A percentile compares a stretch with the other conserved stretches of the same genome.
These are phyloP conservation scores for Corydoras sp. DNA, from an alignment of 2,113 vertebrate genomes.

Conservation along the genomic window DNA sequence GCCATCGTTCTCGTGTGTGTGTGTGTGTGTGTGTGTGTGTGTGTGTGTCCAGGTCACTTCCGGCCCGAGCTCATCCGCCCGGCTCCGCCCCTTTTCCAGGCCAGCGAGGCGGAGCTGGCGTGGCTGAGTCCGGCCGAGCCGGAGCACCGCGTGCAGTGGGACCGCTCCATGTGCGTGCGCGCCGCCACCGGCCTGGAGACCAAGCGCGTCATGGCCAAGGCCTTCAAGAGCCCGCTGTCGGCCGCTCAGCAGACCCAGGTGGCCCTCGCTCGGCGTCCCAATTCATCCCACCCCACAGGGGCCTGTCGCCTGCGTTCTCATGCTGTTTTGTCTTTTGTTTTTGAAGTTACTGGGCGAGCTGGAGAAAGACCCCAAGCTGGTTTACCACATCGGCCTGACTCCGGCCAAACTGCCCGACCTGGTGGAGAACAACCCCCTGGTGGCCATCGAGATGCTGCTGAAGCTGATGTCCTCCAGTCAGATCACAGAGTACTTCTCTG, in stretches of 20 bases:
- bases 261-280: not conserved
- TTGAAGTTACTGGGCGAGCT: conserved; percentile 87
- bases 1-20: not conserved
- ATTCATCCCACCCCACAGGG: too few species aligned
- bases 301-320: not conserved
- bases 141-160: conserved; percentile 89
- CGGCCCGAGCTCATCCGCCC: conserved; percentile 95
- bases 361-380: conserved; percentile 94
- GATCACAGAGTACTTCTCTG: conserved; percentile 97
- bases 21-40: not conserved
- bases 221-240: conserved; percentile 95
- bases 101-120: conserved; percentile 90
- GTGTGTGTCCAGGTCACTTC: conserved; percentile 78
- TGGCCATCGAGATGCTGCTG: conserved; percentile 97
- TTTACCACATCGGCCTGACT: conserved; percentile 93
- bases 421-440: conserved; percentile 97
- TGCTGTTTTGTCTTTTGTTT: not conserved
- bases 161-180: conserved; percentile 95
- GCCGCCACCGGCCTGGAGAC: conserved; percentile 94
- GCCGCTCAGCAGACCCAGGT: conserved; percentile 93
- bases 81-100: conserved; percentile 80
- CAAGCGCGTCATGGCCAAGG: conserved; percentile 96
- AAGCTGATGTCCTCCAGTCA: conserved; percentile 98
- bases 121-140: conserved; percentile 95
- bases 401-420: conserved; percentile 92